Evolutionary conservation across 2,113 vertebrate genomes (phyloP).

Genomic region (Trogon melanurus): DNA sequence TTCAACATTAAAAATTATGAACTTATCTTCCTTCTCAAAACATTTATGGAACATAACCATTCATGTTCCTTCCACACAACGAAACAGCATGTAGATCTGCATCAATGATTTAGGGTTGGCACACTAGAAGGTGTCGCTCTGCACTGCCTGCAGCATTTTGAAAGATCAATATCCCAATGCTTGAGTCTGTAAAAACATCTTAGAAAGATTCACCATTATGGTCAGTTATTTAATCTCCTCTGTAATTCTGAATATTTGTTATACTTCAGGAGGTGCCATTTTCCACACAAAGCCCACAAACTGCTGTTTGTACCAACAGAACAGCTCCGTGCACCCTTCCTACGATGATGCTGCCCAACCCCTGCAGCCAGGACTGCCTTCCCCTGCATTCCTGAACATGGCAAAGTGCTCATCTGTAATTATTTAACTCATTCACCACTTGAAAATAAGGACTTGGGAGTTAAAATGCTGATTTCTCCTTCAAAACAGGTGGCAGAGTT

Average conservation of each 20-base stretch:
- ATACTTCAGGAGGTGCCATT: neutral
- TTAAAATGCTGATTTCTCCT: neutral
- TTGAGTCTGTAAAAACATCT: neutral
- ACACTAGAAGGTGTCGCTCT: neutral
- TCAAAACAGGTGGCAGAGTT: neutral
- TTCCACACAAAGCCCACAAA: neutral
- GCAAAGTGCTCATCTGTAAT: neutral
- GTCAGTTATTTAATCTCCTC: neutral
- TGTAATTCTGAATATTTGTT: neutral
- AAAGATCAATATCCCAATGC: neutral
- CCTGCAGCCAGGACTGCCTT: neutral
- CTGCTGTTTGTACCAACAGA: rapidly evolving
- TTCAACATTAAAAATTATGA: neutral
- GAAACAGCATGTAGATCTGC: neutral
- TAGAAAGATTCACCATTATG: neutral
- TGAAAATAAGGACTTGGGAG: neutral
- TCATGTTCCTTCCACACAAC: neutral
- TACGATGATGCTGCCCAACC: neutral
- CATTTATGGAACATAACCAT: neutral
- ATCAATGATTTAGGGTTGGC: neutral
- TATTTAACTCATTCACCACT: neutral
- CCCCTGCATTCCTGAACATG: neutral
- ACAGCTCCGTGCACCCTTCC: neutral
- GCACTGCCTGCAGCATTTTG: neutral
- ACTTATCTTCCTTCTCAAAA: neutral